A percentile compares a stretch with the other conserved stretches of the same genome.
These are phyloP conservation scores for Nemapogon koenigi DNA, from an alignment of 2,888 invertebrate genomes.

Conservation along the genomic window DNA sequence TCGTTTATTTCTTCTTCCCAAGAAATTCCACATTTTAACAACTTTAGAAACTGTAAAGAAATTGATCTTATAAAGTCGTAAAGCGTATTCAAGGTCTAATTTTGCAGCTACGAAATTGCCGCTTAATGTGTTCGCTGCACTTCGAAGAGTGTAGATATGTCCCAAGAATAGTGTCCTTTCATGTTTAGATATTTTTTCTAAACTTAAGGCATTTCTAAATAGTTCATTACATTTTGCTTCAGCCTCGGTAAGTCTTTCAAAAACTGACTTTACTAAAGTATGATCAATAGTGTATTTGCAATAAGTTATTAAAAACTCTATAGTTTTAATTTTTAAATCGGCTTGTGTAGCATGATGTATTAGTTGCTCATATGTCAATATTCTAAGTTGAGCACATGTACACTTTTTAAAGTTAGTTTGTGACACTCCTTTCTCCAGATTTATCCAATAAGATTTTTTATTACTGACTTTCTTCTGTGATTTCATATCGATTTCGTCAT, in stretches of 20 bases:
- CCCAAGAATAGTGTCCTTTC: slow-evolving; percentile 35
- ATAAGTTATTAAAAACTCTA: slow-evolving; percentile 37
- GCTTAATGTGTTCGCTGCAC: slow-evolving; percentile 30
- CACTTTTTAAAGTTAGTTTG: slow-evolving; percentile 38
- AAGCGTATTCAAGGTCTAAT: slow-evolving; percentile 33
- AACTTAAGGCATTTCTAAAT: slow-evolving; percentile 17
- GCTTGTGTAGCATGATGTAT: slow-evolving; percentile 45
- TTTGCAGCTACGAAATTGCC: slow-evolving; percentile 33
- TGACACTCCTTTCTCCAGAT: slow-evolving; percentile 40
- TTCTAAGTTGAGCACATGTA: slow-evolving; percentile 41
- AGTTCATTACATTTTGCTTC: slow-evolving; percentile 29
- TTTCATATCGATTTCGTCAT: slow-evolving; percentile 34
- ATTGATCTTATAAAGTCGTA: slow-evolving; percentile 34
- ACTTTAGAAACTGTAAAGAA: slow-evolving; percentile 31
- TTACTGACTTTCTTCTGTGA: slow-evolving; percentile 19
- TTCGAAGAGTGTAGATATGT: slow-evolving; percentile 38
- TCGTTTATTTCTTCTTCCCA: slow-evolving; percentile 25
- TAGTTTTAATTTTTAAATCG: slow-evolving; percentile 37
- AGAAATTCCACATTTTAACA: no score
- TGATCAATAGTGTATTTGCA: slow-evolving; percentile 34
- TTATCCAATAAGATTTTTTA: slow-evolving; percentile 26
- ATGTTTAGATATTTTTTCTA: slow-evolving; percentile 16
- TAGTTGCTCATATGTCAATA: slow-evolving; percentile 42
- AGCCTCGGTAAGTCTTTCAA: slow-evolving; percentile 36
- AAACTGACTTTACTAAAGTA: slow-evolving; percentile 29